Evolutionary conservation across 2,888 invertebrate genomes (phyloP).

Genomic region (Leucozona laternaria): DNA sequence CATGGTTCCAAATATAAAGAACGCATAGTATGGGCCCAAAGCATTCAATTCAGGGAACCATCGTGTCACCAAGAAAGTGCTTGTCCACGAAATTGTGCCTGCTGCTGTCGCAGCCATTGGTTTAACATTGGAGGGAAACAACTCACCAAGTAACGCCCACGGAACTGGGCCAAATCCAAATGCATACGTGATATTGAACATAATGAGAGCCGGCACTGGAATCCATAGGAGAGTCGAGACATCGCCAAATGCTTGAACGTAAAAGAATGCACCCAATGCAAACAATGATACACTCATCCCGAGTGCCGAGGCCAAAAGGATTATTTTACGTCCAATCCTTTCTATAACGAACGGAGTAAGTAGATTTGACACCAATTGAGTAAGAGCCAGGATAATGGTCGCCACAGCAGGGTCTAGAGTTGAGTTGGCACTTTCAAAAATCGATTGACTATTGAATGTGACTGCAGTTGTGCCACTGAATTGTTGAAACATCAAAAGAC

Average conservation of each 20-base stretch:
- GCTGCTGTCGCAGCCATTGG: slow-evolving; percentile 90
- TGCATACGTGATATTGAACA: slow-evolving; percentile 90
- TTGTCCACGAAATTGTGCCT: slow-evolving; percentile 89
- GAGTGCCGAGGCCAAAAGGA: slow-evolving; percentile 89
- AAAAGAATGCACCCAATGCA: slow-evolving; percentile 87
- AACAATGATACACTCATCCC: slow-evolving; percentile 88
- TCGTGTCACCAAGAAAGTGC: slow-evolving; percentile 90
- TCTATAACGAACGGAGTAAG: slow-evolving; percentile 91
- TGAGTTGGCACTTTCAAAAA: slow-evolving; percentile 88
- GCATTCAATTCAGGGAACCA: slow-evolving; percentile 87
- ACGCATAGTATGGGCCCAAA: slow-evolving; percentile 88
- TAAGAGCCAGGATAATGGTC: slow-evolving; percentile 90
- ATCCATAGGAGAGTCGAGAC: slow-evolving; percentile 86
- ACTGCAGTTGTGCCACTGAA: slow-evolving; percentile 92
- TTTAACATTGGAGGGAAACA: slow-evolving; percentile 92
- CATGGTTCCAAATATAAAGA: slow-evolving; percentile 89
- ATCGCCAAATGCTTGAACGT: slow-evolving; percentile 84
- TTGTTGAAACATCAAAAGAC: slow-evolving; percentile 92
- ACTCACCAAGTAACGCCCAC: slow-evolving; percentile 92
- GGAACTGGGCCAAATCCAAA: slow-evolving; percentile 91
- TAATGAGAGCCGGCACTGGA: slow-evolving; percentile 88
- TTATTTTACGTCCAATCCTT: slow-evolving; percentile 88
- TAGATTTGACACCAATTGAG: slow-evolving; percentile 89
- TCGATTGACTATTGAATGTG: slow-evolving; percentile 90
- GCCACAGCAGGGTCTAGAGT: slow-evolving; percentile 86